These are phyloP conservation scores for Syrrhaptes paradoxus DNA, from an alignment of 2,113 vertebrate genomes.

Conservation along the genomic window DNA sequence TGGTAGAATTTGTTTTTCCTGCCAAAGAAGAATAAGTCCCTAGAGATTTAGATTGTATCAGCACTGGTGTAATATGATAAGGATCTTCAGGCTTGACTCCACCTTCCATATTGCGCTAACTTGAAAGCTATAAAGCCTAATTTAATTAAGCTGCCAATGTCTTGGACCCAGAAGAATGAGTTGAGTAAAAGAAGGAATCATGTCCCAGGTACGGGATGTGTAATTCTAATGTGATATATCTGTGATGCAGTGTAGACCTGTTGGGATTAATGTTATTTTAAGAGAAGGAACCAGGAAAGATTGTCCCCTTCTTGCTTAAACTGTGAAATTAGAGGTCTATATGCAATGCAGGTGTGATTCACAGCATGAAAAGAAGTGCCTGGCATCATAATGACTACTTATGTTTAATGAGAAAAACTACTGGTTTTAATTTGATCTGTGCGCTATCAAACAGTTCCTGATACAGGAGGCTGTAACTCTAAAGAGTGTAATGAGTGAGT, in stretches of 20 bases:
- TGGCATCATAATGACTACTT: neutral
- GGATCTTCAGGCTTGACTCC: conserved; percentile 35
- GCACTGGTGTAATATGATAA: conserved; percentile 30
- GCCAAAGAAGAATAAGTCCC: conserved; percentile 43
- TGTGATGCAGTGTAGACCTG: neutral
- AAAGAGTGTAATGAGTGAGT: neutral
- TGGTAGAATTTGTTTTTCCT: conserved; percentile 52
- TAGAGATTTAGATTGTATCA: conserved; percentile 44
- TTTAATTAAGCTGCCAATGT: conserved; percentile 1
- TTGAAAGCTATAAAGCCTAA: conserved; percentile 28
- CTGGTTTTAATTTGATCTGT: neutral
- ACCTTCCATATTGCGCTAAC: neutral
- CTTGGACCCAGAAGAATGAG: neutral
- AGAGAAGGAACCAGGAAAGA: neutral
- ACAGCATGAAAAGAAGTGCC: neutral
- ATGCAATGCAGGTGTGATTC: neutral
- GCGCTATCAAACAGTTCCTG: neutral
- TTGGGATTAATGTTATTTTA: neutral
- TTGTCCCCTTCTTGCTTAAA: neutral
- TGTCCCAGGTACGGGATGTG: neutral
- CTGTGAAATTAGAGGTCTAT: neutral
- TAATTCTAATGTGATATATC: neutral
- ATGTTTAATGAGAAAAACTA: neutral
- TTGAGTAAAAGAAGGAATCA: neutral
- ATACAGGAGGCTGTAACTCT: neutral